phyloP scores from a whole-genome alignment of 2,113 vertebrate species.

The Danionella cerebrum region DNA sequence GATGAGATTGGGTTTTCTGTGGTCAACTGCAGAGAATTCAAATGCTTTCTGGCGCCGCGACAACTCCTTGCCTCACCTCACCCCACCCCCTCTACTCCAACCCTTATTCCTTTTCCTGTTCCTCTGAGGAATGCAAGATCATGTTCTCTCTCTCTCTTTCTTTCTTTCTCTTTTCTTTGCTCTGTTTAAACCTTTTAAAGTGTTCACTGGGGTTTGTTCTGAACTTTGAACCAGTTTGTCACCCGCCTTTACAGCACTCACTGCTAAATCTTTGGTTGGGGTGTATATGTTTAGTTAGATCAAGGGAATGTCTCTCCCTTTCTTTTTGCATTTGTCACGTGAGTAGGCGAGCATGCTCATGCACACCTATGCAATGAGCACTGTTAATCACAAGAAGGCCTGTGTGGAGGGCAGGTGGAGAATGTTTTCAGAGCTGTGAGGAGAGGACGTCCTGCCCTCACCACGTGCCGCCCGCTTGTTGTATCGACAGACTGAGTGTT shows the following conservation, averaged over 20 bases:
- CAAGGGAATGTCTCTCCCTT: too few species aligned
- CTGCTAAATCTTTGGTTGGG: conserved; percentile 8
- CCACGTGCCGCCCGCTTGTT: not conserved
- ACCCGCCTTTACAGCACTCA: not conserved
- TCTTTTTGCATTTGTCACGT: not conserved
- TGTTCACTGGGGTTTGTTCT: not conserved
- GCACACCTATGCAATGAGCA: not conserved
- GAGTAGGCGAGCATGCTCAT: not conserved
- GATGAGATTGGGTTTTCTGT: conserved; percentile 37
- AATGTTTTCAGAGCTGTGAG: not conserved
- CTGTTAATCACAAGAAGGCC: not conserved
- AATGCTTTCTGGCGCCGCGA: conserved; percentile 66
- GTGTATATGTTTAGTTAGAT: not conserved
- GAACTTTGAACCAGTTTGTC: conserved; percentile 18
- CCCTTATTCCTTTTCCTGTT: conserved; percentile 34
- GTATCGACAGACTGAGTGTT: not conserved
- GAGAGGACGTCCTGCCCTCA: not conserved
- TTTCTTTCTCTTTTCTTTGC: conserved; percentile 25
- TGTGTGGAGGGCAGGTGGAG: not conserved
- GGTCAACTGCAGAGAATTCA: conserved; percentile 55
- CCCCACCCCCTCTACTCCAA: conserved; percentile 34
- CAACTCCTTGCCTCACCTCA: conserved; percentile 60
- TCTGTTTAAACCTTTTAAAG: not conserved
- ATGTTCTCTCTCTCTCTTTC: conserved; percentile 40
- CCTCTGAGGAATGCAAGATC: conserved; percentile 64